Conservation (phyloP, 2,113 vertebrate genomes). For the Arvicanthis niloticus region DNA sequence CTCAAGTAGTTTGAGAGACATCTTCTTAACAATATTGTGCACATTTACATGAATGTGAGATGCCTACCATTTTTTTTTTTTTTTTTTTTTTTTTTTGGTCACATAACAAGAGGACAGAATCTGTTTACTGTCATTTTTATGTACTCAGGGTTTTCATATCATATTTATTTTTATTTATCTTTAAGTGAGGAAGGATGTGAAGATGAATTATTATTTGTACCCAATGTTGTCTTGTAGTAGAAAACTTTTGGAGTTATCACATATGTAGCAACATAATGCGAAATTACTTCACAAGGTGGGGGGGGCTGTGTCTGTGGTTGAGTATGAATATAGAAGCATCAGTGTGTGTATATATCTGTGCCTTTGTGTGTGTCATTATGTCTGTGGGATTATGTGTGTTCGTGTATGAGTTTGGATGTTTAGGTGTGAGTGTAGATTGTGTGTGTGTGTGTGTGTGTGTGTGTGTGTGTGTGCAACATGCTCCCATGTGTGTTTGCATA, state of each 20-base stretch:
- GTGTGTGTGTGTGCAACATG: not conserved
- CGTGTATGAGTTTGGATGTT: not conserved
- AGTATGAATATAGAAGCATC: too few species aligned
- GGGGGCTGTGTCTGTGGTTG: not conserved
- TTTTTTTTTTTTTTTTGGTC: not conserved
- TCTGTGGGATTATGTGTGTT: too few species aligned
- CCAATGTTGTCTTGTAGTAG: not conserved
- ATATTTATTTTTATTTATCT: conserved; percentile 9
- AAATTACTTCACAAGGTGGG: too few species aligned
- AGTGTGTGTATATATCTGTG: not conserved
- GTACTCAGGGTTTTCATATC: not conserved
- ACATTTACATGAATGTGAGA: conserved; percentile 21
- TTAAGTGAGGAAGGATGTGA: not conserved
- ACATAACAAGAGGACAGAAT: not conserved
- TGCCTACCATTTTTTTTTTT: not conserved
- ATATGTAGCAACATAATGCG: not conserved
- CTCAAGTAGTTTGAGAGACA: conserved; percentile 30
- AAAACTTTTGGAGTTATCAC: not conserved
- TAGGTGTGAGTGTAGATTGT: not conserved
- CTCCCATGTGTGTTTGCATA: not conserved
- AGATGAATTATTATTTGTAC: not conserved
- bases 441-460: not conserved
- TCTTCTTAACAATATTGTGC: not conserved
- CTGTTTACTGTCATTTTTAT: conserved; percentile 8
- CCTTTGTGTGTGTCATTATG: not conserved